A percentile compares a stretch with the other conserved stretches of the same genome.
Evolutionary conservation across 1,140 invertebrate genomes (phyloP).

Genomic region (Drosophila sucinea): DNA sequence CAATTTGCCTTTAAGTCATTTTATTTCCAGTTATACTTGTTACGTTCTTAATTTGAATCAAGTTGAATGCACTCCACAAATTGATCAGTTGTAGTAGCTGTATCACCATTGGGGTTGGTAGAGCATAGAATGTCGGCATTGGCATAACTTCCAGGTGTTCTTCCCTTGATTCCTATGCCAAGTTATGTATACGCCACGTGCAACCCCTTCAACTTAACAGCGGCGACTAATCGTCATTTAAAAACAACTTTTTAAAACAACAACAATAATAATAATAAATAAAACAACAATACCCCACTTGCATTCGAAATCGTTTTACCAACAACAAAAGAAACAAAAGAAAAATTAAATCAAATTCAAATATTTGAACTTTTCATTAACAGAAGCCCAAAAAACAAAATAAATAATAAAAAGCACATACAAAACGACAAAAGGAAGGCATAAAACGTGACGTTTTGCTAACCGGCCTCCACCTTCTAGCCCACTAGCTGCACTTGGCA

Average conservation of each 20-base stretch:
- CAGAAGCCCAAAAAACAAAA: conserved; percentile 9
- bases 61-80: conserved; percentile 1
- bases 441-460: conserved; percentile 45
- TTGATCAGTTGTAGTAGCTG: not conserved
- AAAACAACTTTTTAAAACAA: not conserved
- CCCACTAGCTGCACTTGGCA: conserved; percentile 15
- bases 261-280: conserved; percentile 17
- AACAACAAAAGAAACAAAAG: conserved; percentile 11
- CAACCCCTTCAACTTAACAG: not conserved
- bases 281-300: conserved; percentile 12
- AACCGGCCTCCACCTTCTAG: conserved; percentile 30
- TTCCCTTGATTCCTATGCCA: not conserved
- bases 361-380: conserved; percentile 29
- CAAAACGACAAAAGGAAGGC: not conserved
- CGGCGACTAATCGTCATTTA: not conserved
- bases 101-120: no score
- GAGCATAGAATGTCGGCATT: no score
- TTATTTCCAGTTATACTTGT: conserved; percentile 14
- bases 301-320: conserved; percentile 24
- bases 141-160: not conserved
- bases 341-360: conserved; percentile 13
- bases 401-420: not conserved
- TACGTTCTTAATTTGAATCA: not conserved
- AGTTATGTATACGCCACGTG: conserved; percentile 48
- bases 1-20: not conserved